Evolutionary conservation across 1,140 invertebrate species (phyloP), one percentile per base, ranked within the genome.

Genomic region (Centruroides sculpturatus): DNA sequence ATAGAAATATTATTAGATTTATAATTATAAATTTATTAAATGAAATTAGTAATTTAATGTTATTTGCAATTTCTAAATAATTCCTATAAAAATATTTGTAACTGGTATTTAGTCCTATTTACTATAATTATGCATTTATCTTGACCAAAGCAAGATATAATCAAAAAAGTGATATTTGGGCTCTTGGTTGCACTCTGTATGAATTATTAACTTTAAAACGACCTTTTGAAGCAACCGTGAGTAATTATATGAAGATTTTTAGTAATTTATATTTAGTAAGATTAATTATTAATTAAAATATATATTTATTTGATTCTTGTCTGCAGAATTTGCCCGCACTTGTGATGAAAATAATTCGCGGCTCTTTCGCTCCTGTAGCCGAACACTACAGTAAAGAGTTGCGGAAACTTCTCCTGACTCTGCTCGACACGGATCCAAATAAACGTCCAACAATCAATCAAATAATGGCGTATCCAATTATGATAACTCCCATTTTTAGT

Each of bases 151-250:
- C 12, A 53, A 65, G 59, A 48, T 65, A 87, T 65, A 81, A 85
- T 70, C 78, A 78, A 6, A 86, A 86, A 74, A 84, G 82, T 65
- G 89, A 93, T 70, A 82, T 92, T 62, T 92, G 89, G 89, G 84
- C 87, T 13, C 75, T 89, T 57, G 89, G 89, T 4, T 89, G 89
- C 71, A 78, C 92, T 63, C 70, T 92, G 9, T 91, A 88, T 72
- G 87, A 92, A 69, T 76, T 85, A 66, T 68, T 83, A 11, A 80
- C 81, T 8, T 70, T 81, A 12, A 75, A 74, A 61, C 75, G 77
- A 66, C 81, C 82, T 7, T 86, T 85, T 69, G 73, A 80, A 60
- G 82, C 78, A n/a, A 73, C 70, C 56, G 81, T 82, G 74, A 74
- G 74, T 72, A 41, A 23, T 41, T 41, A 41, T 41, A n/a, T 49